Conservation (phyloP, 2,888 invertebrate species). For the Acleris holmiana region DNA sequence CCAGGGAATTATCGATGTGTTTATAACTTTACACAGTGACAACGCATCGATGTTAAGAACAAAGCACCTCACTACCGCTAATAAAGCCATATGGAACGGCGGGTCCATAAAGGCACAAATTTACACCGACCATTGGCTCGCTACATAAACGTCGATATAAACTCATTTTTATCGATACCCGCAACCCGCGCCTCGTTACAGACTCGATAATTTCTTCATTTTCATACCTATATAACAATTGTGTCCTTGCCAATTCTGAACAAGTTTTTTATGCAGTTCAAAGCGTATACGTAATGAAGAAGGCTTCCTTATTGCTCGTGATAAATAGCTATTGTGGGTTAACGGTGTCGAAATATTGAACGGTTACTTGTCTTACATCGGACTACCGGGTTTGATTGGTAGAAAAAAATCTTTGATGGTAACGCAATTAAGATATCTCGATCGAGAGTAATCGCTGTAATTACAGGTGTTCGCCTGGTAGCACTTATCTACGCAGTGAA, state of each 20-base stretch:
- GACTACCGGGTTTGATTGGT: constrained; percentile 30
- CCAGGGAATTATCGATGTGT: constrained; percentile 52
- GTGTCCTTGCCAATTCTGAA: constrained; percentile 51
- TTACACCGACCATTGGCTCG: constrained; percentile 67
- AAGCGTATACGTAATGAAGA: constrained; percentile 51
- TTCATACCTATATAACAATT: constrained; percentile 51
- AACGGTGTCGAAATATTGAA: constrained; percentile 41
- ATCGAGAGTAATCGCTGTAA: constrained; percentile 53
- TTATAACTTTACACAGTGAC: constrained; percentile 49
- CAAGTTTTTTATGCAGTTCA: constrained; percentile 51
- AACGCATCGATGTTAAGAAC: constrained; percentile 53
- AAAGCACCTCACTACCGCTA: constrained; percentile 63
- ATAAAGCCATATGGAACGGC: constrained; percentile 63
- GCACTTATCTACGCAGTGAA: constrained; percentile 53
- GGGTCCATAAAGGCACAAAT: constrained; percentile 63
- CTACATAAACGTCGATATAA: constrained; percentile 70
- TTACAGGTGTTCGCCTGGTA: constrained; percentile 51
- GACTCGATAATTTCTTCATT: constrained; percentile 73
- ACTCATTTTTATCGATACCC: constrained; percentile 70
- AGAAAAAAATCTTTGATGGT: constrained; percentile 40
- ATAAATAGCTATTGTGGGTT: constrained; percentile 43
- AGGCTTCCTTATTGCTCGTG: constrained; percentile 47
- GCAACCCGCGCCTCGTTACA: constrained; percentile 65
- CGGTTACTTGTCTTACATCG: constrained; percentile 19
- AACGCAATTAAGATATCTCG: constrained; percentile 57